Conservation (phyloP, 2,888 invertebrate genomes). For the Arrhopalites spinosus region DNA sequence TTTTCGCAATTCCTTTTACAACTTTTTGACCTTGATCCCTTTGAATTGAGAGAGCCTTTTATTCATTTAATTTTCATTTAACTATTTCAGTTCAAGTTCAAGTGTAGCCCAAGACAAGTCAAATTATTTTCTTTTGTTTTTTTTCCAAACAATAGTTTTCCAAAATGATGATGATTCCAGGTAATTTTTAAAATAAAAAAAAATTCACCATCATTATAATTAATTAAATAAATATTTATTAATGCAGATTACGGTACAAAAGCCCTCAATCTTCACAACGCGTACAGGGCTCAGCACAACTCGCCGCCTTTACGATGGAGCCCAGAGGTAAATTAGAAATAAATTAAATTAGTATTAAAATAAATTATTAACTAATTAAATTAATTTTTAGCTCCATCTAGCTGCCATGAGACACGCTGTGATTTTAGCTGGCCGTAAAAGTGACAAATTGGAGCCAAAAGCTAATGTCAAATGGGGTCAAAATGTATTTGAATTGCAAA, state of each 20-base stretch:
- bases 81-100: too few species aligned
- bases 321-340: neutral
- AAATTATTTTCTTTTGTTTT: too few species aligned
- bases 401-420: neutral
- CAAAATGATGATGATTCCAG: too few species aligned
- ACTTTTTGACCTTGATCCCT: too few species aligned
- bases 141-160: too few species aligned
- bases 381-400: neutral
- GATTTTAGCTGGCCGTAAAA: neutral
- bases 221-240: neutral
- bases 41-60: too few species aligned
- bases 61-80: too few species aligned
- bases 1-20: too few species aligned
- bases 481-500: conserved; percentile 1
- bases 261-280: neutral
- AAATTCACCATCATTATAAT: too few species aligned
- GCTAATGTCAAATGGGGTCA: neutral
- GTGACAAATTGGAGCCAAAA: neutral
- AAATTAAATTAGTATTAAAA: neutral
- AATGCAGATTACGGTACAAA: neutral
- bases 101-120: too few species aligned
- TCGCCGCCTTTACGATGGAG: neutral
- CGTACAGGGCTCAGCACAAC: neutral
- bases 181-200: too few species aligned
- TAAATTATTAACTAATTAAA: neutral